A percentile compares a stretch with the other conserved stretches of the same genome.
Evolutionary conservation across 1,140 invertebrate species (phyloP).

Genomic region (Neodiprion pinetum): DNA sequence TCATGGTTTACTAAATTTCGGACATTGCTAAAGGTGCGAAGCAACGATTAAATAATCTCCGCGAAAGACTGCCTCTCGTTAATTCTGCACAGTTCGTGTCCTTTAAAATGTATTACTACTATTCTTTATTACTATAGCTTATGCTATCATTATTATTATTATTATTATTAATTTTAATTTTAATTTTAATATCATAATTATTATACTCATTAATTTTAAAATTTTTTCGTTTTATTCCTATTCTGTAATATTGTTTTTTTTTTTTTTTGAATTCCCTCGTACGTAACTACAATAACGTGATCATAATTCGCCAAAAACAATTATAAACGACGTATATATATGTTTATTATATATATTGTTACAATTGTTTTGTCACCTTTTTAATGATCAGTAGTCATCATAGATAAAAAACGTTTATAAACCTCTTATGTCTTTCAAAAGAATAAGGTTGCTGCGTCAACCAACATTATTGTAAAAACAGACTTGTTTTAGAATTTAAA

Average conservation of each 20-base stretch:
- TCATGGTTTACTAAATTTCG: no score
- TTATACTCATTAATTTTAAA: background rate
- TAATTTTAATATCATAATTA: background rate
- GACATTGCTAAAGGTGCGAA: no score
- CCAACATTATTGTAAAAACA: no score
- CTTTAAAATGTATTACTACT: no score
- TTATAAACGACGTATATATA: background rate
- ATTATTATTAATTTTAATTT: constrained; percentile 1
- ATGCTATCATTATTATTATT: background rate
- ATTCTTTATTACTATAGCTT: background rate
- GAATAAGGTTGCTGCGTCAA: no score
- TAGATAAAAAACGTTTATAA: no score
- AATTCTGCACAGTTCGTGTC: no score
- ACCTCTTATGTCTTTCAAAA: no score
- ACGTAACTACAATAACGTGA: background rate
- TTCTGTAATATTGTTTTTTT: background rate
- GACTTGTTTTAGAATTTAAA: no score
- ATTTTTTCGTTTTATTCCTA: background rate
- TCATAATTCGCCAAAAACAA: constrained; percentile 1
- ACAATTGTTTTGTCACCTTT: background rate
- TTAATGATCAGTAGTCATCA: no score
- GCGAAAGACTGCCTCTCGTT: no score
- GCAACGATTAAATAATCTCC: no score
- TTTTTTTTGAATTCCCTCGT: background rate
- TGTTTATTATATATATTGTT: background rate